Evolutionary conservation across 2,888 invertebrate species (phyloP).

Genomic region (Aleiodes alternator): DNA sequence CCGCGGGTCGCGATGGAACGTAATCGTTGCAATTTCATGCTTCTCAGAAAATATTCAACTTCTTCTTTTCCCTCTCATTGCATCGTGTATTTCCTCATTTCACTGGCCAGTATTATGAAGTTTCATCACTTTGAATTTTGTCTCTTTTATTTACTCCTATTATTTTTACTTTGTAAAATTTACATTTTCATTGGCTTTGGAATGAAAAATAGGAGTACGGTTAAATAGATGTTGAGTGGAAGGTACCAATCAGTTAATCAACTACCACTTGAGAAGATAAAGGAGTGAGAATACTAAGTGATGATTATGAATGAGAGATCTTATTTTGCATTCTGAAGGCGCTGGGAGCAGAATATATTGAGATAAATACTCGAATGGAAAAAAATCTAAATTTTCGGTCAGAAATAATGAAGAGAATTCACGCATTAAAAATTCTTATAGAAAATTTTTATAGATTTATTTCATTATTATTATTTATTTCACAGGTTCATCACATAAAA

Average conservation of each 20-base stretch:
- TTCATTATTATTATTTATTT: too few species aligned
- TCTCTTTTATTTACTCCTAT: slow-evolving; percentile 36
- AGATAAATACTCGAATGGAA: too few species aligned
- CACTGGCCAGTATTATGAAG: background rate
- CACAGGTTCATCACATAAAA: too few species aligned
- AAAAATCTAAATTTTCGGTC: too few species aligned
- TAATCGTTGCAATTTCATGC: slow-evolving; percentile 73
- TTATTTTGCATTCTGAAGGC: background rate
- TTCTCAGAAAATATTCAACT: slow-evolving; percentile 71
- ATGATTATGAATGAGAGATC: background rate
- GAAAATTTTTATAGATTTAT: too few species aligned
- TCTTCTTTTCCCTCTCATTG: slow-evolving; percentile 49
- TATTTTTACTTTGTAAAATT: slow-evolving; percentile 32
- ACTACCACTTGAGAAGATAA: slow-evolving; percentile 13
- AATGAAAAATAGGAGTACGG: background rate
- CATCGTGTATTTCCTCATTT: slow-evolving; percentile 32
- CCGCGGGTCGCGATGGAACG: slow-evolving; percentile 61
- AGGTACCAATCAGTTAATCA: background rate
- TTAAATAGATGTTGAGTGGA: slow-evolving; percentile 6
- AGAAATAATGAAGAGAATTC: too few species aligned
- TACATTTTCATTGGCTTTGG: slow-evolving; percentile 3
- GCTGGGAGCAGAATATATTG: too few species aligned
- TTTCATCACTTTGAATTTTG: slow-evolving; percentile 13
- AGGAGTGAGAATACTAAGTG: background rate
- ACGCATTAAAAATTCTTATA: too few species aligned